phyloP scores from a whole-genome alignment of 1,140 invertebrate species.

The Elysia chlorotica region DNA sequence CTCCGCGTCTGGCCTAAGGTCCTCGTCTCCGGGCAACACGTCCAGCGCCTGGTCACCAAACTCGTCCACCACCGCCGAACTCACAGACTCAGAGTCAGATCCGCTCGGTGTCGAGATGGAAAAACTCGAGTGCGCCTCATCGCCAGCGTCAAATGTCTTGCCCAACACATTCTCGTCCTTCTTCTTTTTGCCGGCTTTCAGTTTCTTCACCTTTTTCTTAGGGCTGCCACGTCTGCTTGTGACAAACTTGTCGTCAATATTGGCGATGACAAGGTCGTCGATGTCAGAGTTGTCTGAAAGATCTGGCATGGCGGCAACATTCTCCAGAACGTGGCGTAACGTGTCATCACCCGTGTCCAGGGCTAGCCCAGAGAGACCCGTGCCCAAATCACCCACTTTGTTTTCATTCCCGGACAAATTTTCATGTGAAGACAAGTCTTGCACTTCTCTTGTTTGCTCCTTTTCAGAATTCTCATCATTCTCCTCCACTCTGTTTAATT shows the following conservation, averaged over 20 bases:
- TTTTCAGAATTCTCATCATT: no score
- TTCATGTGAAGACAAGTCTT: not conserved
- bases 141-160: constrained; percentile 23
- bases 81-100: constrained; percentile 41
- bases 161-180: constrained; percentile 19
- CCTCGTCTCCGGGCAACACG: constrained; percentile 31
- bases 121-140: constrained; percentile 45
- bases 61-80: constrained; percentile 40
- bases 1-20: constrained; percentile 45
- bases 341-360: constrained; percentile 29
- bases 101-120: constrained; percentile 53
- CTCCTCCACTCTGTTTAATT: no score
- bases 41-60: constrained; percentile 35
- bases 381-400: not conserved
- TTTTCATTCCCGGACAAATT: not conserved
- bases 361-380: not conserved
- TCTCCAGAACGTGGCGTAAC: constrained; percentile 25
- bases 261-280: constrained; percentile 30
- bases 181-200: constrained; percentile 15
- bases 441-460: no score
- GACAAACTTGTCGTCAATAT: constrained; percentile 53
- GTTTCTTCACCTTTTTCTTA: not conserved
- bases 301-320: constrained; percentile 25
- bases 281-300: constrained; percentile 27
- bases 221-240: constrained; percentile 31